Conservation (phyloP, 2,888 invertebrate genomes). For the Drosophila rubida region DNA sequence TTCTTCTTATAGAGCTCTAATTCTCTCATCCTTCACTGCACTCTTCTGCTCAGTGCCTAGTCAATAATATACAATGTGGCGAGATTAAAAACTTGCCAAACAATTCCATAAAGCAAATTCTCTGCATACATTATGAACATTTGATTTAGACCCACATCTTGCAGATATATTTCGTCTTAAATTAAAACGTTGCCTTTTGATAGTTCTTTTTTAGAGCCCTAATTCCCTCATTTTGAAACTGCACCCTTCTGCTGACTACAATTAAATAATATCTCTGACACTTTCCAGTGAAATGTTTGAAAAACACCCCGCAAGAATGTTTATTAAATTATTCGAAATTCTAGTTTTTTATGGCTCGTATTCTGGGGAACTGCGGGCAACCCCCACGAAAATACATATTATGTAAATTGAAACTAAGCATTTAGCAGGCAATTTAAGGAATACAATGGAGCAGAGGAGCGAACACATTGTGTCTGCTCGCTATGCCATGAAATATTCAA, state of each 20-base stretch:
- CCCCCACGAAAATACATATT: constrained; percentile 54
- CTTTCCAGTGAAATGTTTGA: background rate
- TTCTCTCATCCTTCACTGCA: too few relatives aligned
- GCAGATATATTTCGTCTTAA: too few relatives aligned
- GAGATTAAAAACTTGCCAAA: background rate
- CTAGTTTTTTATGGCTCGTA: constrained; percentile 1
- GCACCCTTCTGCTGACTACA: background rate
- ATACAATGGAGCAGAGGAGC: constrained; percentile 48
- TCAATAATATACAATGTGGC: too few relatives aligned
- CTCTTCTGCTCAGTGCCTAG: too few relatives aligned
- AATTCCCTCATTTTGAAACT: background rate
- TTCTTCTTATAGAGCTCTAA: too few relatives aligned
- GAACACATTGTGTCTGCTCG: constrained; percentile 40
- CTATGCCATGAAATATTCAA: constrained; percentile 59
- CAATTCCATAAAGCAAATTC: too few relatives aligned
- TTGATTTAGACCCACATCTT: too few relatives aligned
- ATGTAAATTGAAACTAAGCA: constrained; percentile 72
- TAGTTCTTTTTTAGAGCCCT: too few relatives aligned
- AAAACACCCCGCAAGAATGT: constrained; percentile 4
- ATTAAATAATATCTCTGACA: background rate
- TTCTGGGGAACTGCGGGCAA: constrained; percentile 53
- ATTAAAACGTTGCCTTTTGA: too few relatives aligned
- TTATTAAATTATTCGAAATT: constrained; percentile 49
- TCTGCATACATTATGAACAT: too few relatives aligned
- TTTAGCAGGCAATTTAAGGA: constrained; percentile 55